Percentiles rank a stretch among this genome's conserved stretches.
Conservation (phyloP, 2,113 vertebrate species). For the Nanorana parkeri region DNA sequence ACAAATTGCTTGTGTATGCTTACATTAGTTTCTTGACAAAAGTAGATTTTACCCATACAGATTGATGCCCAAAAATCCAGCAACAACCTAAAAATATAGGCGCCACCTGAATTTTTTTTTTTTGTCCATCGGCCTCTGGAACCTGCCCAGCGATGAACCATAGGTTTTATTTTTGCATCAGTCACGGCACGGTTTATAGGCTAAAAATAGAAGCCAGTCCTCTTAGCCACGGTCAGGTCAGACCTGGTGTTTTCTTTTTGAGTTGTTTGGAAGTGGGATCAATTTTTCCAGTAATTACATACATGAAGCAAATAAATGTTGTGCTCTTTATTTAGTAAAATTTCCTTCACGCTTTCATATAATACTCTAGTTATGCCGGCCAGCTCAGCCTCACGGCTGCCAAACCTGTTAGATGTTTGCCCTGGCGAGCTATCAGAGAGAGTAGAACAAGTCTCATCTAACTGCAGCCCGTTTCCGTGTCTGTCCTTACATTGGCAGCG, state of each 20-base stretch:
- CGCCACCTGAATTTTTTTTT: too few species aligned
- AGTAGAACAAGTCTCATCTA: constrained; percentile 40
- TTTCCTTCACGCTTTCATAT: constrained; percentile 41
- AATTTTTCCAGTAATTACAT: constrained; percentile 57
- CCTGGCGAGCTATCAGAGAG: constrained; percentile 6
- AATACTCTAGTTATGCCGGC: constrained; percentile 31
- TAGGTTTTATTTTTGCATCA: constrained; percentile 11
- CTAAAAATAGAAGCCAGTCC: constrained; percentile 37
- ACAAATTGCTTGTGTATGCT: too few species aligned
- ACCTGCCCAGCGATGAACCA: too few species aligned
- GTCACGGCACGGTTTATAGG: not conserved
- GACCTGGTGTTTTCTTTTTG: constrained; percentile 44
- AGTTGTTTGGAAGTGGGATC: constrained; percentile 39
- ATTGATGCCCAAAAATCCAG: too few species aligned
- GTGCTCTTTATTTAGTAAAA: constrained; percentile 48
- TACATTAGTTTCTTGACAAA: too few species aligned
- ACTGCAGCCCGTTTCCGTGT: constrained; percentile 38
- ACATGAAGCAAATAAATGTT: constrained; percentile 49
- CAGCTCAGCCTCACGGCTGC: not conserved
- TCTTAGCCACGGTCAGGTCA: constrained; percentile 23
- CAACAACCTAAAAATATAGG: too few species aligned
- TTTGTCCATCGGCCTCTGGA: too few species aligned
- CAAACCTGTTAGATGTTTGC: constrained; percentile 53
- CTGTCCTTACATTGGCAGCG: constrained; percentile 21
- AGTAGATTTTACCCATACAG: too few species aligned